Percentiles rank a stretch among this genome's conserved stretches.
These are phyloP conservation scores for Dendrolimus kikuchii DNA, from an alignment of 1,140 invertebrate genomes.

Conservation along the genomic window DNA sequence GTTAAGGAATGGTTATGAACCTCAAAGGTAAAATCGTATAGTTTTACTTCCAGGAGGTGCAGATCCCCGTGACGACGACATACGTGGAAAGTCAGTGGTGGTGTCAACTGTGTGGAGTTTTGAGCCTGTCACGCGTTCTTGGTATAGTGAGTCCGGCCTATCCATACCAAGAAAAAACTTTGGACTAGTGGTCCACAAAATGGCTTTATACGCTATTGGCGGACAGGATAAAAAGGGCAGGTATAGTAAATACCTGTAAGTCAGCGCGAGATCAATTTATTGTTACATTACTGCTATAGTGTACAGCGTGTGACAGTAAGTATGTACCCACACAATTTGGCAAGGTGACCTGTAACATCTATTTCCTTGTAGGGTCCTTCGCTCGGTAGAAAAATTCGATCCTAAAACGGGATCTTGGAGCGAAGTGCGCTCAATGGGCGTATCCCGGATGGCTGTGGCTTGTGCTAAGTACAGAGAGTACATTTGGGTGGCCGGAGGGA, in stretches of 20 bases:
- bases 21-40: too few relatives aligned
- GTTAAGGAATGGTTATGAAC: too few relatives aligned
- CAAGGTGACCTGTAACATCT: background rate
- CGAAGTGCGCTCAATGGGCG: conserved; percentile 70
- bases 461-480: conserved; percentile 73
- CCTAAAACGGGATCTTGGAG: conserved; percentile 70
- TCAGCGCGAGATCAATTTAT: too few relatives aligned
- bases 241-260: conserved; percentile 30
- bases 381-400: conserved; percentile 74
- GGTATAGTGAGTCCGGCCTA: conserved; percentile 74
- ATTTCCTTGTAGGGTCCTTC: conserved; percentile 60
- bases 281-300: too few relatives aligned
- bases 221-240: conserved; percentile 75
- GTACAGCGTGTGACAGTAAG: too few relatives aligned
- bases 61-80: conserved; percentile 73
- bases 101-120: conserved; percentile 77
- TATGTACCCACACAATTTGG: background rate
- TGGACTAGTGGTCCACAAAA: conserved; percentile 71
- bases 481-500: conserved; percentile 79
- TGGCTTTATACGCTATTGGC: conserved; percentile 75
- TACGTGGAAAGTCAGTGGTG: conserved; percentile 67
- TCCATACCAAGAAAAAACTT: conserved; percentile 74
- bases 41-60: conserved; percentile 65
- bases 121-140: conserved; percentile 72
- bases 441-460: conserved; percentile 73